phyloP scores from a whole-genome alignment of 2,113 vertebrate genomes.

The Gavialis gangeticus region DNA sequence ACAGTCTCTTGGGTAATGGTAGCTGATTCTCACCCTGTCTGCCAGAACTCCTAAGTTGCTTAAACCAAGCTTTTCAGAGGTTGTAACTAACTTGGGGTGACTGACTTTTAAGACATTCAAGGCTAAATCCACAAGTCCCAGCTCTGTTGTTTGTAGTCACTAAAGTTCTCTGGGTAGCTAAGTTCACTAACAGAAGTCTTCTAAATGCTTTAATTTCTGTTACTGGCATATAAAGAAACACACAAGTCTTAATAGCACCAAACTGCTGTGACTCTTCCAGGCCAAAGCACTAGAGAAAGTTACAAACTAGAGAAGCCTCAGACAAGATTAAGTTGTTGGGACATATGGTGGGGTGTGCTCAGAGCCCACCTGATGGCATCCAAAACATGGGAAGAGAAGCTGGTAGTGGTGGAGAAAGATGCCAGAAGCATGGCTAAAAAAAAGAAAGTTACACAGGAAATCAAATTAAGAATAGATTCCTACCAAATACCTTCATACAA shows the following conservation, averaged over 20 bases:
- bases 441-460: fast-evolving
- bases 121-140: background rate
- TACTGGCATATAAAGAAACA: too few relatives aligned
- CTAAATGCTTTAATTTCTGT: too few relatives aligned
- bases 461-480: background rate
- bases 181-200: too few relatives aligned
- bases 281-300: too few relatives aligned
- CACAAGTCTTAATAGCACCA: too few relatives aligned
- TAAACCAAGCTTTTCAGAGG: background rate
- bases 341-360: too few relatives aligned
- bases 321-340: too few relatives aligned
- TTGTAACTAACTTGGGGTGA: fast-evolving
- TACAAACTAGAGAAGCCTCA: too few relatives aligned
- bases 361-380: too few relatives aligned
- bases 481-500: background rate
- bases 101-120: background rate
- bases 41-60: background rate
- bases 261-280: too few relatives aligned
- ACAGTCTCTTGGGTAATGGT: background rate
- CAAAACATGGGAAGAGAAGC: background rate
- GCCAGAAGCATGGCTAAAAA: background rate
- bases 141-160: too few relatives aligned
- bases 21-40: background rate
- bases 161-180: too few relatives aligned
- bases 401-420: background rate